A percentile compares a stretch with the other conserved stretches of the same genome.
Conservation (phyloP, 2,113 vertebrate species). For the Cygnus buccinator region DNA sequence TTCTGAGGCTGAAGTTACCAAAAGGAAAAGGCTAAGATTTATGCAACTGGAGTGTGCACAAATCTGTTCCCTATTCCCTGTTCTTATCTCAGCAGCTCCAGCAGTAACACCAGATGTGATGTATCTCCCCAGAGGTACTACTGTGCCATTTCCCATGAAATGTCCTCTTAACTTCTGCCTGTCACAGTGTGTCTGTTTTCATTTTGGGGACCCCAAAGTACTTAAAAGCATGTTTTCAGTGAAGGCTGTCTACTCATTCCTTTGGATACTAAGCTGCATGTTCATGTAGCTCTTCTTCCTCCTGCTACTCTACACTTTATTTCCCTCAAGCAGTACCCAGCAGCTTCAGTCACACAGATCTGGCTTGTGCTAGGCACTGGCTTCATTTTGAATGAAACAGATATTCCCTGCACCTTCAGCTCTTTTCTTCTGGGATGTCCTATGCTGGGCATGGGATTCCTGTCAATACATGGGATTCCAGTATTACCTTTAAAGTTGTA, state of each 20-base stretch:
- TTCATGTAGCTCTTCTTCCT: neutral
- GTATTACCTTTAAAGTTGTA: neutral
- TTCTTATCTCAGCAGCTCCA: neutral
- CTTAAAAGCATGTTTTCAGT: neutral
- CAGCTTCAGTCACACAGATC: neutral
- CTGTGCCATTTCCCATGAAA: neutral
- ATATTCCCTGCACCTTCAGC: neutral
- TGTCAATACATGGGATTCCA: neutral
- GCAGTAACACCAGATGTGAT: neutral
- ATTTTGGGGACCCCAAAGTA: neutral
- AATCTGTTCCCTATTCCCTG: neutral
- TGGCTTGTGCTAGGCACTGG: neutral
- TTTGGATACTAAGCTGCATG: neutral
- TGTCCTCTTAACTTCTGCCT: neutral
- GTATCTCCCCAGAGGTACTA: neutral
- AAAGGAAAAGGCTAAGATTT: neutral
- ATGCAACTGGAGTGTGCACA: neutral
- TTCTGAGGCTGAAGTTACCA: neutral
- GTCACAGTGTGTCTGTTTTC: neutral
- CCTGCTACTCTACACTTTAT: neutral
- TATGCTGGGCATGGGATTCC: neutral
- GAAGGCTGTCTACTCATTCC: neutral
- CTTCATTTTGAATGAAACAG: neutral
- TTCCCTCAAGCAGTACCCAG: neutral
- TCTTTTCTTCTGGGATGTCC: neutral